Evolutionary conservation across 1,140 invertebrate species (phyloP), one percentile per base, ranked within the genome.

Genomic region (Orius insidiosus): DNA sequence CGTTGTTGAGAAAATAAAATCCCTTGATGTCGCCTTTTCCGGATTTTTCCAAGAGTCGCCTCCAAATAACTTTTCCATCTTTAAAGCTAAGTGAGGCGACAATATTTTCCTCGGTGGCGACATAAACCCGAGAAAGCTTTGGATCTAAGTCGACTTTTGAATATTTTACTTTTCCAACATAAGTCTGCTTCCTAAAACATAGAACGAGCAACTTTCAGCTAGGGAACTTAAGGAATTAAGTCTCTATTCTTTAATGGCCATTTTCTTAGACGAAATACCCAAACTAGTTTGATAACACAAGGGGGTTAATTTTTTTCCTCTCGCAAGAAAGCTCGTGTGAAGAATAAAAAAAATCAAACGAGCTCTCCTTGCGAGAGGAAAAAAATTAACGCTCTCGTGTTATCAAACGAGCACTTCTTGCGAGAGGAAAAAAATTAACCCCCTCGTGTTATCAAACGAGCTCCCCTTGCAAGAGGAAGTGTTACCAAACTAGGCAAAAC

Each of bases 91-190:
- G 58, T 45, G 81, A 79, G 51, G 86, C 85, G 42, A 93, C 61
- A 50, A 88, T 82, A 71, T 92, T 88, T 62, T 86, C 77, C 55
- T 87, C 76, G 0, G 86, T 87, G n/a, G 77, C 80, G 8, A 92
- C 72, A 55, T 87, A 75, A n/a, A 88, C 67, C 56, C 76, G 76
- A 63, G 78, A 82, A 15, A 74, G 14, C n/a, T 72, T 70, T 49
- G 73, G 75, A 44, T 74, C 68, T 32, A 76, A 78, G 47, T 88
- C 83, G 58, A 87, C 81, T 56, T 73, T 70, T n/a, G 80, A 72
- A 58, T 78, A 78, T 60, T 78, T 80, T 15, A 88, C 68, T 62
- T 76, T 75, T 10, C 88, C 88, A 33, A 94, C 73, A 63, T 85
- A 85, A 48, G 74, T 75, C 58, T 85, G 78, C 63, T 78, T 77